Evolutionary conservation across 2,888 invertebrate genomes (phyloP).

Genomic region (Pimpla rufipes): DNA sequence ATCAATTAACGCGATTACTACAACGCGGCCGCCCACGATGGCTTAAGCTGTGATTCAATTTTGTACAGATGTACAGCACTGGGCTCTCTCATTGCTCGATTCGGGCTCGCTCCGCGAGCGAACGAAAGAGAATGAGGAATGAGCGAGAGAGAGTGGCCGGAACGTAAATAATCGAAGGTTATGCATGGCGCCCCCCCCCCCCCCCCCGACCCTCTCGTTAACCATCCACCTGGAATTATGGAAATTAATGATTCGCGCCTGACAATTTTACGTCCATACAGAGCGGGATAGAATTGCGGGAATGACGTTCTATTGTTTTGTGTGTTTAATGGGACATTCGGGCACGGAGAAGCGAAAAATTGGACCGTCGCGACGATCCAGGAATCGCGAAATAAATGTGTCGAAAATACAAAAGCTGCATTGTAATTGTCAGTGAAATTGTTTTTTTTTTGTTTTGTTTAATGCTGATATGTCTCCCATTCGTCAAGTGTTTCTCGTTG

Average conservation of each 20-base stretch:
- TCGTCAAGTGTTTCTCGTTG: not conserved
- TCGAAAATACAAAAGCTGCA: not conserved
- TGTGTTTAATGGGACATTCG: conserved; percentile 9
- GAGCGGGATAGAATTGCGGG: not conserved
- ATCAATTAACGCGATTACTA: conserved; percentile 80
- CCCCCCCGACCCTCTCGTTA: conserved; percentile 8
- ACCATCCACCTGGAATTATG: conserved; percentile 45
- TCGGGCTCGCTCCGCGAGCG: conserved; percentile 14
- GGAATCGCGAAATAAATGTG: not conserved
- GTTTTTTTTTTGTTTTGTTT: not conserved
- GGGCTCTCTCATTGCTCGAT: conserved; percentile 34
- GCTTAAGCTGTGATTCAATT: conserved; percentile 82
- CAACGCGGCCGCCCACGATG: conserved; percentile 72
- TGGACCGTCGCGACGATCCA: not conserved
- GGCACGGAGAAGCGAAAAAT: not conserved
- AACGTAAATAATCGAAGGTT: conserved; percentile 49
- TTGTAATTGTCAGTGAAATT: not conserved
- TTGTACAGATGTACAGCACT: conserved; percentile 69
- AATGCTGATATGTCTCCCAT: not conserved
- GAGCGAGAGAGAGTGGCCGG: conserved; percentile 28
- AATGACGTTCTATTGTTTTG: not conserved
- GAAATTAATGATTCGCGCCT: conserved; percentile 50
- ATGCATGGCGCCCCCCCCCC: not conserved
- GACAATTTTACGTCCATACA: conserved; percentile 27
- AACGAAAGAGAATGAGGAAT: conserved; percentile 49